Conservation (phyloP, 2,888 invertebrate genomes). For the Drosophila koepferae region DNA sequence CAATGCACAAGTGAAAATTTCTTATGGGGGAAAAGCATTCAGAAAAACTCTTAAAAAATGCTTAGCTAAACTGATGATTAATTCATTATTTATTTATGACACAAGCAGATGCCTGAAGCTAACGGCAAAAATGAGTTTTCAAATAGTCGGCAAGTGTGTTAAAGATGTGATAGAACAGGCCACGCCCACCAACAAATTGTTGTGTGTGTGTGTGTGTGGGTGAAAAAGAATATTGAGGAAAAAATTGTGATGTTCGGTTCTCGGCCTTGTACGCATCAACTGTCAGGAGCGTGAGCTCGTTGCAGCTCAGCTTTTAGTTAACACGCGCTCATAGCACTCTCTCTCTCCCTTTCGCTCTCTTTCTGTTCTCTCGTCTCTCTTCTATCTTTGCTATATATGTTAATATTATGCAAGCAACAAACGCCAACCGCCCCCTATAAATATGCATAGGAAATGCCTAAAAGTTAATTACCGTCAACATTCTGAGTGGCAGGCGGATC, state of each 20-base stretch:
- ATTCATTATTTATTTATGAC: slow-evolving; percentile 75
- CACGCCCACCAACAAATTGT: slow-evolving; percentile 20
- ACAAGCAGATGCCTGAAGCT: slow-evolving; percentile 53
- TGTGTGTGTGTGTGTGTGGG: background rate
- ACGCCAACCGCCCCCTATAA: slow-evolving; percentile 51
- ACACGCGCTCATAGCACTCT: background rate
- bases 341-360: background rate
- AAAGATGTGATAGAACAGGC: slow-evolving; percentile 7
- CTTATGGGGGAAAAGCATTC: slow-evolving; percentile 9
- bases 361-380: background rate
- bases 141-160: slow-evolving; percentile 23
- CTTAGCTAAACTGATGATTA: slow-evolving; percentile 71
- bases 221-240: slow-evolving; percentile 12
- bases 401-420: slow-evolving; percentile 69
- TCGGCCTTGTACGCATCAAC: slow-evolving; percentile 67
- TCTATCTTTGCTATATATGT: slow-evolving; percentile 37
- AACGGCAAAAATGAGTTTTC: slow-evolving; percentile 34
- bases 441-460: slow-evolving; percentile 80
- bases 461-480: slow-evolving; percentile 79
- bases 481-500: slow-evolving; percentile 71
- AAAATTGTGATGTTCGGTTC: slow-evolving; percentile 9
- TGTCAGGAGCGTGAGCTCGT: slow-evolving; percentile 36
- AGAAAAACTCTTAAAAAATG: slow-evolving; percentile 17
- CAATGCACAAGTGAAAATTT: slow-evolving; percentile 65
- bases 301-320: slow-evolving; percentile 8